Base-by-base conservation (phyloP, 2,113 vertebrate genomes). In the Pitta sordida region DNA sequence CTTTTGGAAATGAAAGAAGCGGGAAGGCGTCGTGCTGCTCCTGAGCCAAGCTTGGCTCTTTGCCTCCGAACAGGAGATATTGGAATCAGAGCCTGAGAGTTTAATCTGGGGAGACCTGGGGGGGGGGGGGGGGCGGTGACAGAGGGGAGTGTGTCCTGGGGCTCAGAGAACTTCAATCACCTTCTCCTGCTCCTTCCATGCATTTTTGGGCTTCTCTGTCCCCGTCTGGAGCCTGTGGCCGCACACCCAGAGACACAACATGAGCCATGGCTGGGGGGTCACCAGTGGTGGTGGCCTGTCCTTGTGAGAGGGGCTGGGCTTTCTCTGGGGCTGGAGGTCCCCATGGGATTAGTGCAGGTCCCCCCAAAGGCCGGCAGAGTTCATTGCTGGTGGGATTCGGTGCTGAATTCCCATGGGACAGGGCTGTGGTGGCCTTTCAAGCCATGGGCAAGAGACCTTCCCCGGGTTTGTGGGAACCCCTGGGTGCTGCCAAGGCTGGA, bases 161-260 rank as follows among this genome's bases (percentile, higher is more conserved):
- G 8, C 26, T 87, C 58, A 19, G 60, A 36, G 67, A 78, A 11
- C 34, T 4, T 20, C 69, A 32, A 16, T 51, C 17, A 4, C 58
- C 32, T 16, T 49, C 17, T 37, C 32, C 26, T 0, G 1, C 32
- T 82, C 67, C 27, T 8, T 63, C 69, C 5, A 1, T n/a, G n/a
- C 19, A 11, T 8, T 71, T 89, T 56, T 64, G 60, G 58, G 20
- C 37, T 83, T 30, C 19, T 44, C n/a, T 26, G n/a, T 52, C 68
- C 43, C 68, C 29, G 22, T 17, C 51, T 13, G 37, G 70, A 56
- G 14, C 29, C 29, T 30, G 29, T 0, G 5, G 19, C 41, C 1
- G 1, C 11, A 3, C 0, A 0, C 24, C 21, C 0, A 0, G 37
- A 51, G 52, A 44, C 29, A 17, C 37, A 23, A 46, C 0, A 0